Conservation (phyloP, 2,113 vertebrate genomes). For the Lepus europaeus region DNA sequence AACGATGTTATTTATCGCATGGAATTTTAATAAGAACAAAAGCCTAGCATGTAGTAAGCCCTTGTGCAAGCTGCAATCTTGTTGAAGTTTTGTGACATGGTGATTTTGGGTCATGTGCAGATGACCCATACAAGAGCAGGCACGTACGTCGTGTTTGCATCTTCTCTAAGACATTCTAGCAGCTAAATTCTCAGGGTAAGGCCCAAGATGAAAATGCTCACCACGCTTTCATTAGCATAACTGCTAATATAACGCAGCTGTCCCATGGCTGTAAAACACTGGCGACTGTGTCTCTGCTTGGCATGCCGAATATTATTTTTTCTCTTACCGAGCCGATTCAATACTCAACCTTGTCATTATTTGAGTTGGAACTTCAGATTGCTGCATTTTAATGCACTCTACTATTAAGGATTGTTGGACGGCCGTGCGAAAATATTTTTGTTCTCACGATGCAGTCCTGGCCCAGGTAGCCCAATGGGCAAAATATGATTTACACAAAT, state of each 20-base stretch:
- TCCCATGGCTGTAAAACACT: constrained; percentile 62
- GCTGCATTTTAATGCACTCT: constrained; percentile 75
- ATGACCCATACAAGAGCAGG: not conserved
- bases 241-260: constrained; percentile 73
- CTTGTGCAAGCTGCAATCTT: not conserved
- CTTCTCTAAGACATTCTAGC: constrained; percentile 17
- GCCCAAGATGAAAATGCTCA: constrained; percentile 54
- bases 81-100: not conserved
- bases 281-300: constrained; percentile 68
- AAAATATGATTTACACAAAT: constrained; percentile 82
- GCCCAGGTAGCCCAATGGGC: constrained; percentile 78
- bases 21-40: not conserved
- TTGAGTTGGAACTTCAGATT: constrained; percentile 81
- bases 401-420: constrained; percentile 73
- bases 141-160: not conserved
- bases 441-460: constrained; percentile 81
- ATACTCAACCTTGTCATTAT: constrained; percentile 74
- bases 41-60: not conserved
- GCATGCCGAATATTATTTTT: constrained; percentile 65
- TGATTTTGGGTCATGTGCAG: not conserved
- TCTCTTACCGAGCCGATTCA: constrained; percentile 67
- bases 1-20: not conserved
- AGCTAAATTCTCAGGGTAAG: constrained; percentile 55
- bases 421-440: constrained; percentile 82
- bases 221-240: constrained; percentile 70